Evolutionary conservation across 2,888 invertebrate genomes (phyloP), one percentile per base, ranked within the genome.

Genomic region (Lasioglossum morio): DNA sequence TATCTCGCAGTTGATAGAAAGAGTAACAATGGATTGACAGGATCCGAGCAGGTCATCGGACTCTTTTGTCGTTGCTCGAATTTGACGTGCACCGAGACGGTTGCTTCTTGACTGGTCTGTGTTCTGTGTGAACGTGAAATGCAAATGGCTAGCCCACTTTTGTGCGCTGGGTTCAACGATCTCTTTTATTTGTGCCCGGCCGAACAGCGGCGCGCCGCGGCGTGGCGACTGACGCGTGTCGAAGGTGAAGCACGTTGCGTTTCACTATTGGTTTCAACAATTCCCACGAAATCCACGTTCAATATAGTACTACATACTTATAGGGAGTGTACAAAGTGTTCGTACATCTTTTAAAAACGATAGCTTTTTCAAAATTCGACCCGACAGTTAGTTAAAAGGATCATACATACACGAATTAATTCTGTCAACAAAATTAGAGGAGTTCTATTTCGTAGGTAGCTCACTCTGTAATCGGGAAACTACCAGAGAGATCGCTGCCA

Each of bases 91-190:
- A 0, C n/a, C 75, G 75, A 16, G 48, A 23, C 69, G 70, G 48
- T 30, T n/a, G 60, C 34, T 27, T 27, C 72, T 76, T 73, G 86
- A 79, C 87, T 79, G 77, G 53, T 16, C 76, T 48, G 73, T 77
- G 53, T 23, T 86, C 77, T 79, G 48, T 53, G 69, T 34, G 85
- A 78, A 80, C 80, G 85, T 81, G 87, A 86, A 86, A 87, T 83
- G 87, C 86, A 83, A 87, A 87, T 87, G 78, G 66, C 40, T 46
- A 73, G 85, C 60, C 85, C 75, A 84, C 78, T 86, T 84, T 85
- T 81, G 53, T 81, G 73, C 77, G 66, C 81, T 23, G 79, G 81
- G 87, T 87, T 87, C 87, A 86, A 86, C 79, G 87, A 30, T 79
- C 87, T 7, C 85, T 30, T 72, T 82, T 81, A 82, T 82, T 82